phyloP scores from a whole-genome alignment of 2,797 vertebrate species.

The Florisuga fusca region DNA sequence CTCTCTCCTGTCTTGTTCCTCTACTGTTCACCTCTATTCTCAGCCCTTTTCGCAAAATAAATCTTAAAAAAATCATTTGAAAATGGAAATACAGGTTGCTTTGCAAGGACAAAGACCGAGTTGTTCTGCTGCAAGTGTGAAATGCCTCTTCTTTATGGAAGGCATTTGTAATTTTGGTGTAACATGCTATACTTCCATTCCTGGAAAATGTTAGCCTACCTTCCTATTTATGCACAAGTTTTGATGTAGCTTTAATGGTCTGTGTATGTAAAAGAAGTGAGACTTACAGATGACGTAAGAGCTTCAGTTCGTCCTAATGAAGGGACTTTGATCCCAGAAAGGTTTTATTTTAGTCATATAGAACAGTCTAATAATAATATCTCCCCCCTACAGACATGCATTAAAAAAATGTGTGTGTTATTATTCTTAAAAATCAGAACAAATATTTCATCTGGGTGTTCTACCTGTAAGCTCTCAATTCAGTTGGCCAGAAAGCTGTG shows the following conservation, averaged over 20 bases:
- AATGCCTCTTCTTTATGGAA: neutral
- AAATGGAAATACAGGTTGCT: neutral
- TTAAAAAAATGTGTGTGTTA: neutral
- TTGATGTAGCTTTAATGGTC: neutral
- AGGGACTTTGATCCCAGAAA: neutral
- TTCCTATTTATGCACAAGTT: neutral
- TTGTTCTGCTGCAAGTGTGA: neutral
- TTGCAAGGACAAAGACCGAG: neutral
- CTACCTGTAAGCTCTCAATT: neutral
- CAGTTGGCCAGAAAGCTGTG: neutral
- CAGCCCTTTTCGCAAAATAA: fast-evolving
- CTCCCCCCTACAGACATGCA: neutral
- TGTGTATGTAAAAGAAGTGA: neutral
- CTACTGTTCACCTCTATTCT: neutral
- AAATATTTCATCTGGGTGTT: neutral
- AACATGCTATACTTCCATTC: neutral
- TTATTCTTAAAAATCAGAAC: neutral
- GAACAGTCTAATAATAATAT: neutral
- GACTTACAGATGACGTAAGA: neutral
- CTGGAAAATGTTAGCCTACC: neutral
- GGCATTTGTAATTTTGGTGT: neutral
- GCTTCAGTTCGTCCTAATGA: neutral
- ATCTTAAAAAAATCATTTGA: neutral
- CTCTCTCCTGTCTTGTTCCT: neutral
- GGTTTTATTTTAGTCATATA: neutral